Base-by-base conservation (phyloP, 1,140 invertebrate genomes). In the Eufriesea mexicana region DNA sequence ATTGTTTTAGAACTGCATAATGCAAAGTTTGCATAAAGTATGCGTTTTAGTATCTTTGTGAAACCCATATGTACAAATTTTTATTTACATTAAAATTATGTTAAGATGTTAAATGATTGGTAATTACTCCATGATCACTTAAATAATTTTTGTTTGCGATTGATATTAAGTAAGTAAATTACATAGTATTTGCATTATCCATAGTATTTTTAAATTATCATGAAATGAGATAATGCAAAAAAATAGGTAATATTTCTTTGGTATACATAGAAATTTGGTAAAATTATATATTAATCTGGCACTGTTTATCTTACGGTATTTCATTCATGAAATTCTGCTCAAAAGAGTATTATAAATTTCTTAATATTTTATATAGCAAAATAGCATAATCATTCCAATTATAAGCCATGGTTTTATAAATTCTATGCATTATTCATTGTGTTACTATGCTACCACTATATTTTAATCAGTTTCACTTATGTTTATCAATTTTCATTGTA, bases 1-100 rank as follows among this genome's bases (percentile, higher is more conserved):
- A 92, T 85, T 23, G 92, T 76, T 86, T 92, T 94, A 0, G 92
- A 92, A 23, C 93, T 91, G 74, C 88, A 93, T 49, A 88, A 92
- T 45, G 89, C 89, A 82, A 94, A 79, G 75, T 91, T 91, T 45
- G 91, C 83, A 84, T 89, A 91, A 10, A 94, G 67, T 12, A 91
- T 62, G 70, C 88, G 89, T 80, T 89, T 93, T 54, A 92, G 57
- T 89, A 94, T 93, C 59, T 89, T 89, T 61, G 61, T 59, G 45
- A 86, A 51, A 70, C 81, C 84, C 84, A 86, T 86, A 80, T 74
- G 84, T 83, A 67, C 23, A 71, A 82, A 23, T 47, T 67, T 74
- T 25, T 68, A 59, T 55, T 57, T n/a, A 67, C 18, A 73, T 74
- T 23, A 7, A 80, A 59, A 49, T 68, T 25, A 57, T 42, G 2